Conservation (phyloP, 2,113 vertebrate genomes). For the Mesembrinibis cayennensis region DNA sequence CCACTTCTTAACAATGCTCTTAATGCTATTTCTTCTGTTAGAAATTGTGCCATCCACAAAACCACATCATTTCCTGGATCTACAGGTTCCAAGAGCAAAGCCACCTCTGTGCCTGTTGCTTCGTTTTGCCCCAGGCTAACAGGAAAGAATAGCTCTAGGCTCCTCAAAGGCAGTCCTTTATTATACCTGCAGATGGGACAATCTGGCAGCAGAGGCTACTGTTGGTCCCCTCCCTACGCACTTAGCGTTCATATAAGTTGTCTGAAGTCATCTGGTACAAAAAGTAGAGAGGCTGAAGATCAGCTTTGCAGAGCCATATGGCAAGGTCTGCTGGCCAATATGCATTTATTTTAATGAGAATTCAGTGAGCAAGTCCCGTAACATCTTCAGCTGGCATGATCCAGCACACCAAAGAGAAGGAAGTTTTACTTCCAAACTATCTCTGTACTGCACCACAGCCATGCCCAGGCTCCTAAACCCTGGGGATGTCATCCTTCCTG, state of each 20-base stretch:
- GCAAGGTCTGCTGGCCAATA: background rate
- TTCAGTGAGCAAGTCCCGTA: background rate
- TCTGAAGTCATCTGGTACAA: background rate
- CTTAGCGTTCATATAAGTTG: background rate
- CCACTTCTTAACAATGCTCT: background rate
- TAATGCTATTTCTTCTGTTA: background rate
- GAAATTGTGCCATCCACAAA: background rate
- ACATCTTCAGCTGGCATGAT: background rate
- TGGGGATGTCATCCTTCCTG: background rate
- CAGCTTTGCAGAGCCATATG: background rate
- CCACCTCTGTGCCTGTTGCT: background rate
- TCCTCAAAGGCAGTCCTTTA: background rate
- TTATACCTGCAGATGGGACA: background rate
- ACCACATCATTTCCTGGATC: background rate
- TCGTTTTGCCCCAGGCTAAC: background rate
- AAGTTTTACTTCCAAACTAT: background rate
- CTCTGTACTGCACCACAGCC: fast-evolving
- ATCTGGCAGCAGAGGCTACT: background rate
- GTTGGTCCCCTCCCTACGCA: background rate
- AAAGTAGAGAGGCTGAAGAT: background rate
- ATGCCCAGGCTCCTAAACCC: background rate
- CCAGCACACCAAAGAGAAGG: background rate
- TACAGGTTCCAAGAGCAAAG: background rate
- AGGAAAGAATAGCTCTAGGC: background rate
- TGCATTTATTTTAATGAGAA: background rate